Evolutionary conservation across 1,140 invertebrate species (phyloP).

Genomic region (Condylostylus longicornis): DNA sequence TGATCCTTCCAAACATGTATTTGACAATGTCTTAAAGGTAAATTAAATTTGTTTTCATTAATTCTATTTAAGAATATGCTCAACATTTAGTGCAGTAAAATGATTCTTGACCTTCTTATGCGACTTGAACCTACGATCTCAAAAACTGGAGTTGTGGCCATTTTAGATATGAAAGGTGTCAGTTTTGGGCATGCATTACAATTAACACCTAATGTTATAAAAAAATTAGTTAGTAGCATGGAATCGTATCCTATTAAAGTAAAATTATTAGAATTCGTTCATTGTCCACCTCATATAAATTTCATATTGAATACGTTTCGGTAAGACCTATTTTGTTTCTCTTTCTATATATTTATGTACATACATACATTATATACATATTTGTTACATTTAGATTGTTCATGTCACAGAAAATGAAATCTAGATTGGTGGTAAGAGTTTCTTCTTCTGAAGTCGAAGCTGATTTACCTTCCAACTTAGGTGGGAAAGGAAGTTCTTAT

Average conservation of each 20-base stretch:
- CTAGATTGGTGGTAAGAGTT: conserved; percentile 34
- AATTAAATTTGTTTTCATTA: conserved; percentile 18
- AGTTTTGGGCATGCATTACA: conserved; percentile 38
- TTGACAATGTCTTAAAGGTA: conserved; percentile 37
- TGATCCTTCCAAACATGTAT: conserved; percentile 34
- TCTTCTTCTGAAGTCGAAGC: conserved; percentile 30
- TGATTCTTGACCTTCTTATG: conserved; percentile 36
- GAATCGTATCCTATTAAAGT: conserved; percentile 50
- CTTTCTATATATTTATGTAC: no score
- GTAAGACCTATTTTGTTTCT: conserved; percentile 11
- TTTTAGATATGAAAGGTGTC: conserved; percentile 39
- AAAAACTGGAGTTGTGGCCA: conserved; percentile 36
- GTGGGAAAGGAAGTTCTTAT: conserved; percentile 34
- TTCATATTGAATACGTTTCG: conserved; percentile 47
- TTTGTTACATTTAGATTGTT: conserved; percentile 27
- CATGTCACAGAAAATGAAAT: conserved; percentile 45
- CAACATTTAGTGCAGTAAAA: conserved; percentile 21
- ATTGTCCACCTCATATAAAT: conserved; percentile 45
- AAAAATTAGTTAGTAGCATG: conserved; percentile 38
- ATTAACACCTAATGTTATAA: not conserved
- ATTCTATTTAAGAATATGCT: no score
- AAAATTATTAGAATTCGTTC: conserved; percentile 47
- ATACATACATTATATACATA: not conserved
- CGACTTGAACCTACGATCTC: conserved; percentile 31
- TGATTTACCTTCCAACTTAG: conserved; percentile 39